A percentile compares a stretch with the other conserved stretches of the same genome.
Conservation (phyloP, 2,113 vertebrate species). For the Saccopteryx bilineata region DNA sequence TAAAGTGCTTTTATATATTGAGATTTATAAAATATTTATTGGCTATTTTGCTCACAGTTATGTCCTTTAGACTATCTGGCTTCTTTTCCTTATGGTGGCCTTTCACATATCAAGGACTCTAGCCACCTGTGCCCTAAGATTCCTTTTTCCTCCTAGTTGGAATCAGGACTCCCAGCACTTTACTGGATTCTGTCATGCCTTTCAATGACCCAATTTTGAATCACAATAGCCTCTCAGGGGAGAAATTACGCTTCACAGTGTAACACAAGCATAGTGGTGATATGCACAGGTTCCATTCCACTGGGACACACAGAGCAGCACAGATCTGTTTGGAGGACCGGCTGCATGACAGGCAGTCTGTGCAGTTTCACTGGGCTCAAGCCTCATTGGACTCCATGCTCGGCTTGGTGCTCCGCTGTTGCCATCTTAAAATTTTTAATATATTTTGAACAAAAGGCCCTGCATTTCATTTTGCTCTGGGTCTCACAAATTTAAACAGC, state of each 20-base stretch:
- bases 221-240: not conserved
- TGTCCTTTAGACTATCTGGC: not conserved
- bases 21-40: not conserved
- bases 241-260: not conserved
- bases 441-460: not conserved
- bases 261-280: not conserved
- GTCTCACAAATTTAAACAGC: not conserved
- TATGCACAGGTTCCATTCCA: not conserved
- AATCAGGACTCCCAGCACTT: not conserved
- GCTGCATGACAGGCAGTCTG: not conserved
- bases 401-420: not conserved
- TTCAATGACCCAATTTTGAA: not conserved
- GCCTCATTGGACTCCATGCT: not conserved
- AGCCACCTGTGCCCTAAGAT: not conserved
- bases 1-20: not conserved
- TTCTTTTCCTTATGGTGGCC: not conserved
- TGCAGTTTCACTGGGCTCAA: not conserved
- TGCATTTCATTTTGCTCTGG: not conserved
- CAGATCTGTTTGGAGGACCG: not conserved
- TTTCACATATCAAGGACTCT: slow-evolving; percentile 19
- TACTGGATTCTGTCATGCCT: not conserved
- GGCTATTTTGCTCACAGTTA: not conserved
- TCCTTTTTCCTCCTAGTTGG: not conserved
- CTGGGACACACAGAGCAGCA: not conserved
- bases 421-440: not conserved